These are phyloP conservation scores for Pangasius sanitwongsei DNA, from an alignment of 2,797 vertebrate genomes.

Conservation along the genomic window DNA sequence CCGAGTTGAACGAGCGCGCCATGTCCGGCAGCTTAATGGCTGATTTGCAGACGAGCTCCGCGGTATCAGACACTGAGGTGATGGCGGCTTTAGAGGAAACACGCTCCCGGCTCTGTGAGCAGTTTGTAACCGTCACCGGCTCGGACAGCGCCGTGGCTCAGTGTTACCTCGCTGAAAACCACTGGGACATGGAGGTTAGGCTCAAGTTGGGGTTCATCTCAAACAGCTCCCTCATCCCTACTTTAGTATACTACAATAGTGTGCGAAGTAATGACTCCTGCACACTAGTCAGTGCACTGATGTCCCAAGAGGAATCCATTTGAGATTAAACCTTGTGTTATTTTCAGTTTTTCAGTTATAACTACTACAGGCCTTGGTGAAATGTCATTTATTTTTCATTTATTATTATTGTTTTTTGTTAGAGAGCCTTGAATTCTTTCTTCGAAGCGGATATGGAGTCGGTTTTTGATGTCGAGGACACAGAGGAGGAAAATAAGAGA, in stretches of 20 bases:
- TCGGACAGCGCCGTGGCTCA: conserved; percentile 76
- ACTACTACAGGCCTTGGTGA: background rate
- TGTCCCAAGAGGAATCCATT: background rate
- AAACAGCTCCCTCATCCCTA: background rate
- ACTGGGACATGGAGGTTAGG: conserved; percentile 86
- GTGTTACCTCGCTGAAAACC: conserved; percentile 79
- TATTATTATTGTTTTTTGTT: conserved; percentile 14
- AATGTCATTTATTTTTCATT: background rate
- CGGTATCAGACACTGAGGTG: background rate
- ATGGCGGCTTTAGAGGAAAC: conserved; percentile 61
- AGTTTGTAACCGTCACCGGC: conserved; percentile 79
- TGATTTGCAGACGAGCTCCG: too few relatives aligned
- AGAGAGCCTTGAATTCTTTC: conserved; percentile 87
- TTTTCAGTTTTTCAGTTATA: background rate
- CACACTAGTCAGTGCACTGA: background rate
- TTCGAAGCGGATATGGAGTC: conserved; percentile 82
- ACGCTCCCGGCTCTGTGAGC: conserved; percentile 73
- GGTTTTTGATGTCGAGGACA: conserved; percentile 68
- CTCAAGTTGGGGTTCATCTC: background rate
- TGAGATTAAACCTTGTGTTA: background rate
- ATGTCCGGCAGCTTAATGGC: background rate
- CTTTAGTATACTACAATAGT: background rate
- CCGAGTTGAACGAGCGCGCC: conserved; percentile 32
- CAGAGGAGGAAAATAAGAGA: conserved; percentile 48
- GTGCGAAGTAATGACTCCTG: background rate